Evolutionary conservation across 2,888 invertebrate species (phyloP).

Genomic region (Omphaloscelis lunosa): DNA sequence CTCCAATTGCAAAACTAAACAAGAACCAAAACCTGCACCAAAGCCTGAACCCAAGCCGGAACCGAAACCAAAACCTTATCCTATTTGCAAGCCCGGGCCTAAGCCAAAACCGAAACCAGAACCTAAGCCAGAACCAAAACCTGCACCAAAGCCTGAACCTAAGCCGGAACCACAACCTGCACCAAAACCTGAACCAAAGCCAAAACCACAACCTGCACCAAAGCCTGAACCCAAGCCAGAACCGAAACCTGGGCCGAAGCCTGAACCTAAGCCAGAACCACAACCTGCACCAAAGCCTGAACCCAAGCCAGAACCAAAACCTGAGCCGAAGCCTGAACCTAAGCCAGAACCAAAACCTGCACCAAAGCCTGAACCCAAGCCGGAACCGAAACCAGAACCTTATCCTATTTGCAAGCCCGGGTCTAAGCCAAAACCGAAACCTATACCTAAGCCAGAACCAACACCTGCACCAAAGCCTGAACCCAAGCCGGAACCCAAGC

Average conservation of each 20-base stretch:
- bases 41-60: background rate
- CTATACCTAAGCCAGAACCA: background rate
- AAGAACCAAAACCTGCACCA: too few relatives aligned
- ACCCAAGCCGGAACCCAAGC: background rate
- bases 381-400: background rate
- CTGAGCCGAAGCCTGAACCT: too few relatives aligned
- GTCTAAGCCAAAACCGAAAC: background rate
- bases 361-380: background rate
- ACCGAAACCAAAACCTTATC: background rate
- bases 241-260: too few relatives aligned
- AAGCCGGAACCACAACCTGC: too few relatives aligned
- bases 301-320: background rate
- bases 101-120: too few relatives aligned
- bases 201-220: background rate
- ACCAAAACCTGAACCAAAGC: too few relatives aligned
- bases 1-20: too few relatives aligned
- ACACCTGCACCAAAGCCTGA: background rate
- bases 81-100: background rate
- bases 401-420: background rate
- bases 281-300: rapidly evolving
- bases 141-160: background rate
- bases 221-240: too few relatives aligned
- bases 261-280: rapidly evolving
- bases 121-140: background rate
- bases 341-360: too few relatives aligned